Conservation (phyloP, 2,797 vertebrate species). For the Hapalemur alaotrensis region DNA sequence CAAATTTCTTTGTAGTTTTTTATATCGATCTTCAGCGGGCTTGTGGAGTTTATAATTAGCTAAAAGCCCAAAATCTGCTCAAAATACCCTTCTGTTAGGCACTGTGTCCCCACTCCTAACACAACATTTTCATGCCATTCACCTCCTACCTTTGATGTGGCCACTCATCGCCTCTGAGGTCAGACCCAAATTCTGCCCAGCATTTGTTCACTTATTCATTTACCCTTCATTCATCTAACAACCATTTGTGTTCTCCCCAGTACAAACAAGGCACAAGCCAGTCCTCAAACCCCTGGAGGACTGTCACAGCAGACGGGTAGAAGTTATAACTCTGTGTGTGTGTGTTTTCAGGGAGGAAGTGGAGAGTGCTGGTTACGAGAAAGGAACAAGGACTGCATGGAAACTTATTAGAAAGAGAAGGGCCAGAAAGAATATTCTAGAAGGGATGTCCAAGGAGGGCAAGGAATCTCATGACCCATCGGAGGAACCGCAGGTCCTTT, state of each 20-base stretch:
- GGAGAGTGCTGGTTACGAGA: background rate
- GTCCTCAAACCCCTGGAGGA: background rate
- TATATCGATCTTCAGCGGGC: background rate
- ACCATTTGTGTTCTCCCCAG: background rate
- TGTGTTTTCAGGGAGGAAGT: background rate
- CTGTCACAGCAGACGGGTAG: background rate
- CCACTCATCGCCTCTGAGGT: background rate
- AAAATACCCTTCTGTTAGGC: background rate
- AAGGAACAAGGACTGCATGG: background rate
- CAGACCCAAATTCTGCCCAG: background rate
- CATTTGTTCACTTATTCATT: background rate
- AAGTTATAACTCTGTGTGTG: background rate
- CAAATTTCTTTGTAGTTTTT: background rate
- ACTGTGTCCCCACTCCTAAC: background rate
- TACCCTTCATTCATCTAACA: background rate
- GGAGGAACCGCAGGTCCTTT: background rate
- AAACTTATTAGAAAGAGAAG: background rate
- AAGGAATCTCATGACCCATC: background rate
- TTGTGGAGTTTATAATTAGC: background rate
- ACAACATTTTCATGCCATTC: rapidly evolving
- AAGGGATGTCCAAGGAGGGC: background rate
- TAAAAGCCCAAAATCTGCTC: background rate
- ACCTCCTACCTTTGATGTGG: background rate
- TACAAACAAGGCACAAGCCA: background rate
- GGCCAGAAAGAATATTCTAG: background rate